Conservation (phyloP, 2,113 vertebrate genomes). For the Indicator indicator region DNA sequence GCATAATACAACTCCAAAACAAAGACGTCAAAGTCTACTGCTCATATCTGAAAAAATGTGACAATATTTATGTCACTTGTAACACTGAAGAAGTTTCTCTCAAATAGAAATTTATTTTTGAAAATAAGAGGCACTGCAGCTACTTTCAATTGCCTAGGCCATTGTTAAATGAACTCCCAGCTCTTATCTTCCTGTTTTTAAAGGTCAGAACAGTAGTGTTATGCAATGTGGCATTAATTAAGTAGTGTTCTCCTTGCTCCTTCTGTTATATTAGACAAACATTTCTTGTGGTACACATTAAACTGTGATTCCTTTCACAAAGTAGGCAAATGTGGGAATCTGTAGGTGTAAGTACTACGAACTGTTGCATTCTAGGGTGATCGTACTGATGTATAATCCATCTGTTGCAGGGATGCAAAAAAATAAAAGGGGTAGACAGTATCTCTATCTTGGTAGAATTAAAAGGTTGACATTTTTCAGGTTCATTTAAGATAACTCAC, state of each 20-base stretch:
- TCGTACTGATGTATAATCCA: not conserved
- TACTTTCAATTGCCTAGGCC: not conserved
- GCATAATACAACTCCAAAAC: not conserved
- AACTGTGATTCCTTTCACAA: not conserved
- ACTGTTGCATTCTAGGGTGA: not conserved
- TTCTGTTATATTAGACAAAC: not conserved
- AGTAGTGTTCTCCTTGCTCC: not conserved
- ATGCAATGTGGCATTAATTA: not conserved
- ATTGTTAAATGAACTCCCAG: not conserved
- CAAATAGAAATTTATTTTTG: not conserved
- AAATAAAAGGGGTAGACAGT: not conserved
- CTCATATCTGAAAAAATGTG: not conserved
- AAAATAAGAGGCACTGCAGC: not conserved
- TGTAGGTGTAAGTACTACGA: not conserved
- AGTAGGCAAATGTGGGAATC: not conserved
- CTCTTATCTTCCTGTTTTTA: not conserved
- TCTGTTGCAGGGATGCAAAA: not conserved
- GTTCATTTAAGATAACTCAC: not conserved
- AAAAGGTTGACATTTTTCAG: not conserved
- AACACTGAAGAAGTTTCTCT: not conserved
- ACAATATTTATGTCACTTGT: not conserved
- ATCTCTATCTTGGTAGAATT: not conserved
- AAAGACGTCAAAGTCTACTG: not conserved
- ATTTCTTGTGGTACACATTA: not conserved
- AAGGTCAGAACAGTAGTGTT: not conserved